Conservation (phyloP, 1,140 invertebrate genomes). For the Conus ventricosus region DNA sequence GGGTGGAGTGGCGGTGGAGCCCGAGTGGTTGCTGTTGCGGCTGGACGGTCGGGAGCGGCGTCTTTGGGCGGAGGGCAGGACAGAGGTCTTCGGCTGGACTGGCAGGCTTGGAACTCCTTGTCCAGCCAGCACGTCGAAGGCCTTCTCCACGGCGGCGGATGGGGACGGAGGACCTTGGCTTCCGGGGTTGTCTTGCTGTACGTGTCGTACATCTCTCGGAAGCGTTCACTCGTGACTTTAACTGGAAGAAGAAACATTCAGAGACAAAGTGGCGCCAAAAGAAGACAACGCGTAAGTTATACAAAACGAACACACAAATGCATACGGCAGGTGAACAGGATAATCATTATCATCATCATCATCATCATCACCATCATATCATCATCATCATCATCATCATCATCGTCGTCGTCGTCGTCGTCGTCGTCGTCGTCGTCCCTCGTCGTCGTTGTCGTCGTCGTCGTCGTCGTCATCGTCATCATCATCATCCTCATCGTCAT, state of each 20-base stretch:
- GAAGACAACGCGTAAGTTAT: too few relatives aligned
- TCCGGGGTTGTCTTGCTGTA: not conserved
- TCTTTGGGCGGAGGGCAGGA: not conserved
- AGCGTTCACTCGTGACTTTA: not conserved
- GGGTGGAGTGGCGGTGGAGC: not conserved
- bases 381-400: too few relatives aligned
- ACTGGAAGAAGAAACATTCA: not conserved
- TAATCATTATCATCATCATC: too few relatives aligned
- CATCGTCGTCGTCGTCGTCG: too few relatives aligned
- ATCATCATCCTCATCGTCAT: too few relatives aligned
- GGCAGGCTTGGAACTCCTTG: constrained; percentile 2
- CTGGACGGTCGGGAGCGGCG: not conserved
- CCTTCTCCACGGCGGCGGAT: constrained; percentile 28
- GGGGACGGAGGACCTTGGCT: constrained; percentile 6
- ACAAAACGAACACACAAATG: too few relatives aligned
- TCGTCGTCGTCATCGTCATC: too few relatives aligned
- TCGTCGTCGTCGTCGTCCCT: too few relatives aligned
- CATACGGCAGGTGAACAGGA: too few relatives aligned
- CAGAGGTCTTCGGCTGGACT: not conserved
- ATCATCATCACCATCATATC: too few relatives aligned
- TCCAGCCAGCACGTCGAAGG: constrained; percentile 25
- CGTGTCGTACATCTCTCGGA: constrained; percentile 18
- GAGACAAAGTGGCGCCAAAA: too few relatives aligned
- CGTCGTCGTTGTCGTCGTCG: too few relatives aligned
- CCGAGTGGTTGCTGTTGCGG: not conserved